A percentile compares a stretch with the other conserved stretches of the same genome.
These are phyloP conservation scores for Alouatta palliata DNA, from an alignment of 2,113 vertebrate genomes.

Conservation along the genomic window DNA sequence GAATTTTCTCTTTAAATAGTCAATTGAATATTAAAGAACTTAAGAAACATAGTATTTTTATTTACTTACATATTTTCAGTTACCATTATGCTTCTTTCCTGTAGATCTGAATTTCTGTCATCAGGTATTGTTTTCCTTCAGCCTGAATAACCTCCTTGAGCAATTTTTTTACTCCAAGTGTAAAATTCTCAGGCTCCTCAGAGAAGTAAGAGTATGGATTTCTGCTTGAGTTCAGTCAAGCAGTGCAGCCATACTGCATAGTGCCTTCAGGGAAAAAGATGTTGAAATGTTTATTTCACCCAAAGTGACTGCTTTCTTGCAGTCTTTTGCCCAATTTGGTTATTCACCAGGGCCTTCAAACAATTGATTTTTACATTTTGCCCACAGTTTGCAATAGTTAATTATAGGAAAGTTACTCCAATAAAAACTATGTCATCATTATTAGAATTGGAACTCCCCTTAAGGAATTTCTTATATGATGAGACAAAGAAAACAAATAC, in stretches of 20 bases:
- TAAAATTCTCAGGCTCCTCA: neutral
- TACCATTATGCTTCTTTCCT: neutral
- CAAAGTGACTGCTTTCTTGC: neutral
- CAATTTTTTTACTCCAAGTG: neutral
- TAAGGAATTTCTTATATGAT: neutral
- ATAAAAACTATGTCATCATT: neutral
- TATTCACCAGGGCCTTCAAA: neutral
- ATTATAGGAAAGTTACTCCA: neutral
- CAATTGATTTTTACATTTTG: slow-evolving; percentile 2
- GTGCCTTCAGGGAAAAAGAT: neutral
- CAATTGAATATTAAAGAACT: slow-evolving; percentile 18
- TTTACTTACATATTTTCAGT: neutral
- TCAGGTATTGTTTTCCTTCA: neutral
- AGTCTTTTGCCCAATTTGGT: neutral
- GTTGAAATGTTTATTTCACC: neutral
- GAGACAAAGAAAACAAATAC: neutral
- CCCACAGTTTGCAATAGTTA: neutral
- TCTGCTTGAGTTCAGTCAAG: neutral
- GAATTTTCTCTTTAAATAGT: neutral
- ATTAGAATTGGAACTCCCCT: neutral
- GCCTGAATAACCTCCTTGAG: neutral
- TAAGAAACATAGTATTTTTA: neutral
- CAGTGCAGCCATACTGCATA: neutral
- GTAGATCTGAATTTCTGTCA: slow-evolving; percentile 7
- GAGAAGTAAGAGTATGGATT: neutral